These are phyloP conservation scores for Agrypnus murinus DNA, from an alignment of 2,888 invertebrate genomes.

Conservation along the genomic window DNA sequence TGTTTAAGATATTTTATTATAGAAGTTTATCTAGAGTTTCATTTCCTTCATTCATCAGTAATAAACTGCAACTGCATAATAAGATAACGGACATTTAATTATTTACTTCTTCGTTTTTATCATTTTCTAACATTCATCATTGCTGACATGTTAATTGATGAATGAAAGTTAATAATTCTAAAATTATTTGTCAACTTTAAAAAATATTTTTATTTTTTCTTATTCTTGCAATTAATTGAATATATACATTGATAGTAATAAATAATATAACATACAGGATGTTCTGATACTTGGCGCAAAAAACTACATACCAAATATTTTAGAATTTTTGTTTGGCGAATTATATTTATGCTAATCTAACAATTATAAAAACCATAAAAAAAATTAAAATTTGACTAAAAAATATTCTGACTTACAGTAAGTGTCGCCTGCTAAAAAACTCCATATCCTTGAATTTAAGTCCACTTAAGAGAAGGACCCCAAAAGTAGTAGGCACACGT, in stretches of 20 bases:
- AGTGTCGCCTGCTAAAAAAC: slow-evolving; percentile 39
- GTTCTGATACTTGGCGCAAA: too few species aligned
- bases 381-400: too few species aligned
- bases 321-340: too few species aligned
- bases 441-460: slow-evolving; percentile 29
- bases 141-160: background rate
- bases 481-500: slow-evolving; percentile 36
- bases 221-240: too few species aligned
- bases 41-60: slow-evolving; percentile 13
- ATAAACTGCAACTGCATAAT: slow-evolving; percentile 30
- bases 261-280: too few species aligned
- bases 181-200: too few species aligned
- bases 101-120: slow-evolving; percentile 15
- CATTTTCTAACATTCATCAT: slow-evolving; percentile 13
- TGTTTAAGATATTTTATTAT: slow-evolving; percentile 12
- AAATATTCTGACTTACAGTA: slow-evolving; percentile 42
- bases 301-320: too few species aligned
- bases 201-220: too few species aligned
- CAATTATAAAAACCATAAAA: background rate
- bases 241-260: too few species aligned
- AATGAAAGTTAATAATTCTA: too few species aligned
- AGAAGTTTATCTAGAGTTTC: slow-evolving; percentile 28
- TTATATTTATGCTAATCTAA: too few species aligned
- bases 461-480: slow-evolving; percentile 14
- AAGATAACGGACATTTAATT: slow-evolving; percentile 27